Percentiles rank a stretch among this genome's conserved stretches.
These are phyloP conservation scores for Cecidostiba fungosa DNA, from an alignment of 2,888 invertebrate species.

Conservation along the genomic window DNA sequence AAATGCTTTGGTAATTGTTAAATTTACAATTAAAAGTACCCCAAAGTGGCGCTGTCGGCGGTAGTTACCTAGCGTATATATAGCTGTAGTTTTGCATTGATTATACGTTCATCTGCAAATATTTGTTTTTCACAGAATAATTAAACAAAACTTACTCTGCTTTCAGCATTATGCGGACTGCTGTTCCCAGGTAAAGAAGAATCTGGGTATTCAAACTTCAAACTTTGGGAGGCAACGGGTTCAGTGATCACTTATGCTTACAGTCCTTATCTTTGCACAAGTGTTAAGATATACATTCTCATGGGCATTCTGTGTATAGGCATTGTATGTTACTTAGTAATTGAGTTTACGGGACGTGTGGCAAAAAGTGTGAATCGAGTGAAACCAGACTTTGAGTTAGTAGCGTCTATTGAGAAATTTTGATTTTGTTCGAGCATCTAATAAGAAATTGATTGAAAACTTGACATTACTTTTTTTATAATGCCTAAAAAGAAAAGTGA, in stretches of 20 bases:
- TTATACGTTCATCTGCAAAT: neutral
- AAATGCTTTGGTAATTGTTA: no score
- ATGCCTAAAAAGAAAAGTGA: neutral
- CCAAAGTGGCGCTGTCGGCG: no score
- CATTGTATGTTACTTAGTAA: slow-evolving; percentile 87
- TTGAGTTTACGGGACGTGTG: slow-evolving; percentile 81
- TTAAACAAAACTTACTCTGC: neutral
- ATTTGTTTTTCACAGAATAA: neutral
- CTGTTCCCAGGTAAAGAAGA: slow-evolving; percentile 92
- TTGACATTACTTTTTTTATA: neutral
- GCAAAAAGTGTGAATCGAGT: slow-evolving; percentile 63
- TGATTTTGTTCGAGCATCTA: slow-evolving; percentile 4
- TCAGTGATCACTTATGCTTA: slow-evolving; percentile 92
- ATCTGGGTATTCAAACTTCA: slow-evolving; percentile 95
- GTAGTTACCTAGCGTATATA: no score
- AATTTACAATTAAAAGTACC: no score
- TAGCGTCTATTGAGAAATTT: slow-evolving; percentile 66
- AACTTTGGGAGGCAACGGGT: slow-evolving; percentile 95
- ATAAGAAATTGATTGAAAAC: neutral
- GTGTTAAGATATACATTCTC: slow-evolving; percentile 86
- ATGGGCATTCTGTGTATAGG: slow-evolving; percentile 87
- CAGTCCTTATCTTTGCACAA: slow-evolving; percentile 89
- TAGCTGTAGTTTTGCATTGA: no score
- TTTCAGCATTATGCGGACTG: slow-evolving; percentile 90
- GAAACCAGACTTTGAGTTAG: slow-evolving; percentile 76